Evolutionary conservation across 2,888 invertebrate genomes (phyloP).

Genomic region (Harpalus rubripes): DNA sequence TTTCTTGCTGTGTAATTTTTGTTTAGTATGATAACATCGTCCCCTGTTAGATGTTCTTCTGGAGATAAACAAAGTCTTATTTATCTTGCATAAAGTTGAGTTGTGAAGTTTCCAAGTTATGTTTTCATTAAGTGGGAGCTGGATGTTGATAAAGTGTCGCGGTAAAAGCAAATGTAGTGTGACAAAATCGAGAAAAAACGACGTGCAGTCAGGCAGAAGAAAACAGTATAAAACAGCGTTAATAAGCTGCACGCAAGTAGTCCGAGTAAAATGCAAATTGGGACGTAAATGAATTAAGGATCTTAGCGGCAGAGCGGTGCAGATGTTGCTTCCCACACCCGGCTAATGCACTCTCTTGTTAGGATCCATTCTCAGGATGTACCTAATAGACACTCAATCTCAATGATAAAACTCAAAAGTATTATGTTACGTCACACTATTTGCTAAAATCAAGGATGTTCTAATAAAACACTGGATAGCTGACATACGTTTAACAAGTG

Average conservation of each 20-base stretch:
- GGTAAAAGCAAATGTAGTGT: constrained; percentile 53
- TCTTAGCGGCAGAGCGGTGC: constrained; percentile 32
- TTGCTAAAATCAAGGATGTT: no score
- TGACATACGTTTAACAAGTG: no score
- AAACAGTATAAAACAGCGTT: constrained; percentile 43
- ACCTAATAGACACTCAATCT: no score
- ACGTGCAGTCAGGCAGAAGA: constrained; percentile 29
- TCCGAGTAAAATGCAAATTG: constrained; percentile 60
- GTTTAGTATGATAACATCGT: background rate
- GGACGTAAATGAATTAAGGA: constrained; percentile 62
- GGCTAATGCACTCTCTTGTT: constrained; percentile 16
- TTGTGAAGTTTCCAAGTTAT: constrained; percentile 31
- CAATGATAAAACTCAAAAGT: no score
- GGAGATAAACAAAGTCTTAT: constrained; percentile 19
- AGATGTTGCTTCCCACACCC: background rate
- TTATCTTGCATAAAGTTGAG: constrained; percentile 10
- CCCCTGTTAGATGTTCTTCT: background rate
- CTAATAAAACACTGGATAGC: no score
- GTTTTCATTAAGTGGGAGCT: constrained; percentile 32
- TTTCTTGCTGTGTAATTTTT: background rate
- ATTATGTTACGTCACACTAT: no score
- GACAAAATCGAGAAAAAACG: constrained; percentile 49
- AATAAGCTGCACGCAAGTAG: constrained; percentile 62
- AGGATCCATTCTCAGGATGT: background rate
- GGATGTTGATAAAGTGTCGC: constrained; percentile 35